These are phyloP conservation scores for Turdus rufiventris DNA, from an alignment of 2,113 vertebrate species.

Conservation along the genomic window DNA sequence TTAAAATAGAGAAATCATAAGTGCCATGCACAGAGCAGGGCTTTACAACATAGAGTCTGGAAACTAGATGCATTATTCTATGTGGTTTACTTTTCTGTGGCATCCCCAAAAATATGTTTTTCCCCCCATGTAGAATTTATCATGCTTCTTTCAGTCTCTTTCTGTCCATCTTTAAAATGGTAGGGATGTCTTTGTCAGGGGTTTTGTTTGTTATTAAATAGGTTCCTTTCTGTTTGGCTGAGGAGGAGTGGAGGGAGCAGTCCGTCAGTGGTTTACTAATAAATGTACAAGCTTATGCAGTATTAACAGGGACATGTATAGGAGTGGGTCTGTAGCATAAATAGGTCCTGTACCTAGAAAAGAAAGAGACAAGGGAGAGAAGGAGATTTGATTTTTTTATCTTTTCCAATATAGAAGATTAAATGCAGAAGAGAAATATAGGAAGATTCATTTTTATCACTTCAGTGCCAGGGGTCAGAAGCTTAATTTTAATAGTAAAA, in stretches of 20 bases:
- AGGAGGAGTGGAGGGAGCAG: constrained; percentile 18
- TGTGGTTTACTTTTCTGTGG: constrained; percentile 70
- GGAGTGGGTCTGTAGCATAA: constrained; percentile 75
- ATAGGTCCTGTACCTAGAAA: constrained; percentile 78
- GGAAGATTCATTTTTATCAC: constrained; percentile 55
- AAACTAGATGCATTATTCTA: constrained; percentile 77
- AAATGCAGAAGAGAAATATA: constrained; percentile 34
- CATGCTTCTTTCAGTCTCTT: constrained; percentile 80
- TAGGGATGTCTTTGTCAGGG: constrained; percentile 26
- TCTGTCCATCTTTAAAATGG: constrained; percentile 62
- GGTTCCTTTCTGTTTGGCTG: constrained; percentile 45
- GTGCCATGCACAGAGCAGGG: constrained; percentile 76
- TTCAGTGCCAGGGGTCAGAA: constrained; percentile 46
- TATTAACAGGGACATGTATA: constrained; percentile 79
- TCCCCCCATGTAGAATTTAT: constrained; percentile 65
- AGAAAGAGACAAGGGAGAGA: constrained; percentile 22
- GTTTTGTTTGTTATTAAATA: constrained; percentile 7
- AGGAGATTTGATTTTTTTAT: constrained; percentile 24
- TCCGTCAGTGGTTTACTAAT: constrained; percentile 82
- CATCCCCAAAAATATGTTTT: constrained; percentile 73
- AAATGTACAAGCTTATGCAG: constrained; percentile 84
- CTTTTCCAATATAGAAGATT: constrained; percentile 33
- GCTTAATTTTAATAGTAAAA: constrained; percentile 63
- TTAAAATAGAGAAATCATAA: constrained; percentile 67
- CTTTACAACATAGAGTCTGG: constrained; percentile 69